phyloP scores from a whole-genome alignment of 2,797 vertebrate species.

The Falco naumanni region DNA sequence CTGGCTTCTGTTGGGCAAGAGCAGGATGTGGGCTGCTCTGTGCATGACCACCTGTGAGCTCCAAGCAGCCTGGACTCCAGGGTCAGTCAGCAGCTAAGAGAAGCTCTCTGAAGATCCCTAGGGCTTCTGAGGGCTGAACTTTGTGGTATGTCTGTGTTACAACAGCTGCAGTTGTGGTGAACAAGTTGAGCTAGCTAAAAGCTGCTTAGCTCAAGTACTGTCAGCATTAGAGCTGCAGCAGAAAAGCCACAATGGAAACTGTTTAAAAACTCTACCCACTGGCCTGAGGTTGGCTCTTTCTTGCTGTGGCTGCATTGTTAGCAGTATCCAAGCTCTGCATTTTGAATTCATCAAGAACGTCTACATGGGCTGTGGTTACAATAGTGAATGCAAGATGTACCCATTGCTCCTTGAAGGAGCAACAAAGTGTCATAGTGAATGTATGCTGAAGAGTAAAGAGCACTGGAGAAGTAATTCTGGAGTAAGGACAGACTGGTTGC shows the following conservation, averaged over 20 bases:
- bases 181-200: neutral
- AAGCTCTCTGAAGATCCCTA: neutral
- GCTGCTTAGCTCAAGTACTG: neutral
- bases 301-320: neutral
- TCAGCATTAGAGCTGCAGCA: neutral
- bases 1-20: neutral
- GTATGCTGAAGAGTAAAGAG: neutral
- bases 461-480: neutral
- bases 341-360: neutral
- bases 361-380: neutral
- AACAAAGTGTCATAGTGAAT: accelerated
- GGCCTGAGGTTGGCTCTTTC: neutral
- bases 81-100: neutral
- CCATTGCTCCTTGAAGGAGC: neutral
- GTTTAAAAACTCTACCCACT: neutral
- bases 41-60: neutral
- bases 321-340: neutral
- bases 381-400: neutral
- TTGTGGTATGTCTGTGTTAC: neutral
- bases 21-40: neutral
- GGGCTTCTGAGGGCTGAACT: neutral
- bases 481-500: neutral
- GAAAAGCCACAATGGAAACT: neutral
- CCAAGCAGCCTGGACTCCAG: neutral
- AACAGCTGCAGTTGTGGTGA: neutral